Base-by-base conservation (phyloP, 1,140 invertebrate species). In the Apis laboriosa region DNA sequence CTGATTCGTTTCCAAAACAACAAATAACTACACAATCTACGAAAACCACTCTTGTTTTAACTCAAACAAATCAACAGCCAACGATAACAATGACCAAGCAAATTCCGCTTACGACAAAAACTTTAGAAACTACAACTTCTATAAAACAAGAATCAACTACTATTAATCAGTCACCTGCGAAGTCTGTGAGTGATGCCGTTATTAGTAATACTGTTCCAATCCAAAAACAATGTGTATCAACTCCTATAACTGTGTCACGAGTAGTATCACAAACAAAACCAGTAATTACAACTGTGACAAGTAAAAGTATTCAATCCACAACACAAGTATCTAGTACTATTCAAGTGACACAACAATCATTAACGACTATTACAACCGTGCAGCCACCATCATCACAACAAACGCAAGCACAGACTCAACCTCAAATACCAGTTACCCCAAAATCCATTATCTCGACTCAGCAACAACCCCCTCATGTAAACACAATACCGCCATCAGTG, bases 11-110 rank as follows among this genome's bases (percentile, higher is more conserved):
- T 21, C 15, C 55, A 4, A 90, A 90, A 34, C 83, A 89, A 56
- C 89, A 87, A 64, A 28, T 68, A 12, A 60, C 83, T 24, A 67
- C 66, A 1, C 83, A 63, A 63, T 55, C 81, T 2, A n/a, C 72
- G 1, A 89, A 88, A 34, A 60, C 55, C 11, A 63, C 55, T 3
- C 70, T 84, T 7, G 53, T 77, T 9, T 24, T 66, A 0, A 83
- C 80, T 61, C 88, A 80, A 19, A 64, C 51, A 49, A 86, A 60
- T 43, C 90, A 83, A 80, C 84, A 87, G 51, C 24, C 81, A 7
- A 78, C 86, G n/a, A 63, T 88, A 21, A 51, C 83, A 49, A 49
- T 88, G 56, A n/a, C 84, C 13, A 92, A 93, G 61, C 94, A 94
- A 63, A 13, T 60, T 43, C 17, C 83, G 7, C 61, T 80, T 0